phyloP scores from a whole-genome alignment of 1,140 invertebrate species.

The Chironomus tepperi region DNA sequence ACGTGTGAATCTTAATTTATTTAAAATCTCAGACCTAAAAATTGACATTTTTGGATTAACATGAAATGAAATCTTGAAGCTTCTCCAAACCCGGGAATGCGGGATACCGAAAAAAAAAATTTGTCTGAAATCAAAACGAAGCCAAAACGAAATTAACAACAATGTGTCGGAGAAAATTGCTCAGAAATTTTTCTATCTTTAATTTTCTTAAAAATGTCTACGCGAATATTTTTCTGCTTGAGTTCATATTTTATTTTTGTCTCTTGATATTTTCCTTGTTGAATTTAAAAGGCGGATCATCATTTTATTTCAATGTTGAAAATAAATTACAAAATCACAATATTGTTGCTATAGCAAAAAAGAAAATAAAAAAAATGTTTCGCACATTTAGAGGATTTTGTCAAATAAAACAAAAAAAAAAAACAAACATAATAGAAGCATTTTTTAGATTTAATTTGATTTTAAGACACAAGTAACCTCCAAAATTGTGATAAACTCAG shows the following conservation, averaged over 20 bases:
- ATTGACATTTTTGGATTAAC: no score
- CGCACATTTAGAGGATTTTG: no score
- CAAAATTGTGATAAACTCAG: no score
- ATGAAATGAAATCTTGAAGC: no score
- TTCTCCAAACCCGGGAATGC: no score
- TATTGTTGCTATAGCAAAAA: background rate
- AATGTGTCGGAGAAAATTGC: no score
- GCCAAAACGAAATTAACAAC: no score
- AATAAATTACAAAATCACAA: background rate
- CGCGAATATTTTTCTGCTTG: background rate
- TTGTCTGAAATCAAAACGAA: no score
- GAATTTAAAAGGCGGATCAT: background rate
- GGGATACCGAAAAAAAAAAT: no score
- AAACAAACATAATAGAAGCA: background rate
- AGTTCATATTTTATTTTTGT: background rate
- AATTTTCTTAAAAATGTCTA: slow-evolving; percentile 4
- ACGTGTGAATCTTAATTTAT: no score
- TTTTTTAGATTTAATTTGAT: slow-evolving; percentile 9
- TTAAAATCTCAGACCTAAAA: no score
- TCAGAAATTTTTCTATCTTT: background rate
- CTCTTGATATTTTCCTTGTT: background rate
- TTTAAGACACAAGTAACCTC: background rate
- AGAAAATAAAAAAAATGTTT: no score
- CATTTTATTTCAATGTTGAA: background rate
- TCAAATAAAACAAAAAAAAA: background rate